Evolutionary conservation across 2,797 vertebrate genomes (phyloP), one percentile per base, ranked within the genome.

Genomic region (Enteromius anoplus): DNA sequence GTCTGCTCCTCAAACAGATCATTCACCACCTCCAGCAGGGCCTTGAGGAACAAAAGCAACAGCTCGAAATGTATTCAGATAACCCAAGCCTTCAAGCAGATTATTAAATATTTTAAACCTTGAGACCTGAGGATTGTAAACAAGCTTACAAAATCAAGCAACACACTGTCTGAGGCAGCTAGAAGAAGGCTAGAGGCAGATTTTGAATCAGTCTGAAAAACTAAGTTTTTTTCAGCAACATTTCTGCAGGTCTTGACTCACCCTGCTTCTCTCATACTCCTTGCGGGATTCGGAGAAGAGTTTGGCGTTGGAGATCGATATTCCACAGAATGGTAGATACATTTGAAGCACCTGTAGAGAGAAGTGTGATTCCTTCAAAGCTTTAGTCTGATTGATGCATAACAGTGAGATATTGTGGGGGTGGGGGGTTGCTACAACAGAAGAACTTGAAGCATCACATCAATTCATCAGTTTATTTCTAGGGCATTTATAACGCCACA

Each of bases 1-100:
- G 98, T 99, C 93, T 99, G 98, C 90, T 99, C 98, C 86, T 99
- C 98, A 93, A 99, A 99, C 90, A 99, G 95, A 88, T 99, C 98
- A 88, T 99, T 99, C 88, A 99, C 98, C 69, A 99, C 98, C 93
- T 99, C 98, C 82, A 99, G 89, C 90, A 99, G 95, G 60, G 97
- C 96, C 98, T 99, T 89, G 71, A 85, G 51, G 91, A 64, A 85
- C 42, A 45, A 45, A 86, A 77, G 85, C 72, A 37, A 66, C 32
- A 64, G 23, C 86, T 69, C 60, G 4, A 53, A 78, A 73, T 70
- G 65, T 53, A 55, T 75, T 71, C 45, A 69, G 66, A 47, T 34
- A 53, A 5, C 73, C n/a, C 70, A 80, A 9, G 5, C 70, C 51
- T 72, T 64, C 40, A 80, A 34, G 72, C 60, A n/a, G 23, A 55